Evolutionary conservation across 2,113 vertebrate species (phyloP).

Genomic region (Leptobrachium ailaonicum): DNA sequence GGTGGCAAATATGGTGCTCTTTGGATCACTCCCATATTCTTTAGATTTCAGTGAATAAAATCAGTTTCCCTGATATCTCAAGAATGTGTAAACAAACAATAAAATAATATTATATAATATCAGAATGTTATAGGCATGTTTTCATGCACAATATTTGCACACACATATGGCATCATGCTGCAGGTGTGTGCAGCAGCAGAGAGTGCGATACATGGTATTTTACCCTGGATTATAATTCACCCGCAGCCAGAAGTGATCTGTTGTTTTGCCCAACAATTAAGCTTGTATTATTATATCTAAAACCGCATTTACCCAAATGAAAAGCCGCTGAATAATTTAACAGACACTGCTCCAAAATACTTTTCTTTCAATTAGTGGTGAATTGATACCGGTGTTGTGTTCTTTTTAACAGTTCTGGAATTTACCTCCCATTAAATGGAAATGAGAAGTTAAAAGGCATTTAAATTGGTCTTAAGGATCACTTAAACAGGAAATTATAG

Average conservation of each 20-base stretch:
- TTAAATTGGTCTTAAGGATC: slow-evolving; percentile 41
- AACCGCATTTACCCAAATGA: slow-evolving; percentile 46
- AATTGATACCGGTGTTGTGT: slow-evolving; percentile 40
- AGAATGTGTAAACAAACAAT: too few species aligned
- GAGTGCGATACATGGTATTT: not conserved
- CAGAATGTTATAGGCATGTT: too few species aligned
- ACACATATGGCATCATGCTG: not conserved
- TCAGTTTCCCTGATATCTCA: too few species aligned
- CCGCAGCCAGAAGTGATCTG: slow-evolving; percentile 15
- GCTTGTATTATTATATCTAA: slow-evolving; percentile 44
- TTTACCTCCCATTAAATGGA: slow-evolving; percentile 43
- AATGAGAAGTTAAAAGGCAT: slow-evolving; percentile 40
- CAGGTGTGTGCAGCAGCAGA: not conserved
- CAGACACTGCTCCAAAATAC: slow-evolving; percentile 38
- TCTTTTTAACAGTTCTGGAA: slow-evolving; percentile 45
- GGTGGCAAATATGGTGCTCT: too few species aligned
- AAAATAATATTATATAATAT: too few species aligned
- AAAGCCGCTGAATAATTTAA: slow-evolving; percentile 48
- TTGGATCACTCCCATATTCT: too few species aligned
- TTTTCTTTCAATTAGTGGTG: slow-evolving; percentile 47
- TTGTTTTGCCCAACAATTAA: slow-evolving; percentile 42
- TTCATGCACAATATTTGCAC: too few species aligned
- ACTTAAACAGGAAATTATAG: slow-evolving; percentile 26
- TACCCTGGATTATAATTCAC: slow-evolving; percentile 21
- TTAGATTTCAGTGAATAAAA: too few species aligned